Evolutionary conservation across 2,797 vertebrate genomes (phyloP).

Genomic region (Sciurus carolinensis): DNA sequence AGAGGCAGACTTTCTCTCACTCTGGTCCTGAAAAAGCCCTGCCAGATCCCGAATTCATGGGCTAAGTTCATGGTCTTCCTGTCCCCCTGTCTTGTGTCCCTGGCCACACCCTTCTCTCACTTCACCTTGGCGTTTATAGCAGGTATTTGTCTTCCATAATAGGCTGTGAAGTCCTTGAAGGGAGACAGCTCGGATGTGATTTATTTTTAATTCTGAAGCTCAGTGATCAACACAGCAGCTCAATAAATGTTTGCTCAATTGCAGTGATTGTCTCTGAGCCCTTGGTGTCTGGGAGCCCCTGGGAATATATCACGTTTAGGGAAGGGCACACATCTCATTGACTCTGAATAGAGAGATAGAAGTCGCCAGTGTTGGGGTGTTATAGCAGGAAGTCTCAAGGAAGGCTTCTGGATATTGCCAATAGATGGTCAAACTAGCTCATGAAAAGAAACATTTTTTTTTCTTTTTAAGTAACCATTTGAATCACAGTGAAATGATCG

Average conservation of each 20-base stretch:
- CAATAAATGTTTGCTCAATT: not conserved
- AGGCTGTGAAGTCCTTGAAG: conserved; percentile 27
- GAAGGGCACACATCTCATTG: not conserved
- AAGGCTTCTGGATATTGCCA: not conserved
- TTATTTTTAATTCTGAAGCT: conserved; percentile 64
- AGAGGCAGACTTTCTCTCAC: not conserved
- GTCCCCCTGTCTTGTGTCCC: not conserved
- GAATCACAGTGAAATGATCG: not conserved
- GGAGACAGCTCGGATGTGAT: not conserved
- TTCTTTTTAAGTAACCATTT: not conserved
- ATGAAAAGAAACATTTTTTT: not conserved
- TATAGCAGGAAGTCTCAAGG: not conserved
- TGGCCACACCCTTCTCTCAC: not conserved
- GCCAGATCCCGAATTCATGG: not conserved
- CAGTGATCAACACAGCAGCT: not conserved
- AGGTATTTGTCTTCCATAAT: conserved; percentile 40
- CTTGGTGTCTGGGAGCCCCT: not conserved
- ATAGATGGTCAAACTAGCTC: not conserved
- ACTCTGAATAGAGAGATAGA: not conserved
- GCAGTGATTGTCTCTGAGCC: not conserved
- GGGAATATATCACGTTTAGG: not conserved
- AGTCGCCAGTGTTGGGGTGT: not conserved
- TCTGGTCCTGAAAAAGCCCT: not conserved
- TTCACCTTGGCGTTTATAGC: not conserved
- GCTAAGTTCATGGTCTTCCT: not conserved